A percentile compares a stretch with the other conserved stretches of the same genome.
Evolutionary conservation across 2,888 invertebrate genomes (phyloP).

Genomic region (Drosophila mimica): DNA sequence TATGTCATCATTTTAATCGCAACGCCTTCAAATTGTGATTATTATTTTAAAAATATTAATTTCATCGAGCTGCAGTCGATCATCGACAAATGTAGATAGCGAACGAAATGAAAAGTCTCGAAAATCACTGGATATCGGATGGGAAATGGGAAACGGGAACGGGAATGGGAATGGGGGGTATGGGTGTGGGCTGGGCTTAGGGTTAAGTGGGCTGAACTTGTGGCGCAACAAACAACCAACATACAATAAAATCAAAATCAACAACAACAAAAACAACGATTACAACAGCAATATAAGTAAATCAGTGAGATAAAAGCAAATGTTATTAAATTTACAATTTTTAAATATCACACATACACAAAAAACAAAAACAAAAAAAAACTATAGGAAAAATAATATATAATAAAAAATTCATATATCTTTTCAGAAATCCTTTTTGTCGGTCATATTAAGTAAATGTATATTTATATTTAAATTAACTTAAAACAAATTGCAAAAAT

Average conservation of each 20-base stretch:
- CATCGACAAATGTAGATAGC: conserved; percentile 22
- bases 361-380: conserved; percentile 2
- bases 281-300: conserved; percentile 39
- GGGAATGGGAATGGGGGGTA: neutral
- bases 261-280: conserved; percentile 44
- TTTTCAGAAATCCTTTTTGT: conserved; percentile 48
- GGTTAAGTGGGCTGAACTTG: conserved; percentile 6
- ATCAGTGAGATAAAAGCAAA: conserved; percentile 29
- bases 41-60: conserved; percentile 49
- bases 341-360: conserved; percentile 8
- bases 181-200: conserved; percentile 11
- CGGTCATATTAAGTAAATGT: conserved; percentile 68
- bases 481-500: conserved; percentile 41
- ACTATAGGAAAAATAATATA: conserved; percentile 14
- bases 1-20: conserved; percentile 27
- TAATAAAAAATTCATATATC: conserved; percentile 16
- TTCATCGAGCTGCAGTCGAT: conserved; percentile 18
- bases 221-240: conserved; percentile 20
- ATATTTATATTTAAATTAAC: conserved; percentile 71
- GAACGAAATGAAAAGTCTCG: conserved; percentile 31
- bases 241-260: conserved; percentile 12
- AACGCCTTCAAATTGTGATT: conserved; percentile 26
- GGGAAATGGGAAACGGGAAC: neutral
- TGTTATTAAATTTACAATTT: conserved; percentile 19
- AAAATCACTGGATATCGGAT: conserved; percentile 4